Percentiles rank a stretch among this genome's conserved stretches.
These are phyloP conservation scores for Lycocorax pyrrhopterus DNA, from an alignment of 2,113 vertebrate genomes.

Conservation along the genomic window DNA sequence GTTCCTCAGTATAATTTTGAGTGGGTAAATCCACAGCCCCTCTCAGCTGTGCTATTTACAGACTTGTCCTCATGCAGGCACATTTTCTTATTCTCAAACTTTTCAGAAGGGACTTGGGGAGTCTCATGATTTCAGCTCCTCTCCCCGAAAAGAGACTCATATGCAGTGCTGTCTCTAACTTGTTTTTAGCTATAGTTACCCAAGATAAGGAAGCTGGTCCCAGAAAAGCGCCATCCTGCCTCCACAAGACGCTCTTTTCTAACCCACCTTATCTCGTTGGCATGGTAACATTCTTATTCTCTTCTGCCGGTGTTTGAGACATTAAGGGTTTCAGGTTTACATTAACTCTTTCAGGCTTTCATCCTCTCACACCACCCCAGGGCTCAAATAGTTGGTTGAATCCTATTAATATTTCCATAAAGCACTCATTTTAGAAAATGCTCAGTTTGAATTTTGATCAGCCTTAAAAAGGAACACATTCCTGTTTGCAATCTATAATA, in stretches of 20 bases:
- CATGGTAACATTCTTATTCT: background rate
- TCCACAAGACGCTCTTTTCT: background rate
- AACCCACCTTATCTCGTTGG: background rate
- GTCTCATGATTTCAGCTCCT: background rate
- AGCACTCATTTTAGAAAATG: background rate
- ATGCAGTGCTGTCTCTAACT: too few species aligned
- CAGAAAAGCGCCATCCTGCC: background rate
- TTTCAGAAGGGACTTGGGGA: background rate
- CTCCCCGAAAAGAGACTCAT: background rate
- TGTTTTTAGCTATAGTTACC: background rate
- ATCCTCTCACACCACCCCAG: background rate
- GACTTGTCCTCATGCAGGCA: background rate
- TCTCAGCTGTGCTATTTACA: background rate
- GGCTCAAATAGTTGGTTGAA: background rate
- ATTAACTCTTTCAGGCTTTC: background rate
- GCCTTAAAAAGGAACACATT: background rate
- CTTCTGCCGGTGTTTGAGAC: background rate
- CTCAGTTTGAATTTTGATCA: background rate
- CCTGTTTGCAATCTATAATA: background rate
- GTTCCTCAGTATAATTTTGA: background rate
- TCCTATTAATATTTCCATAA: background rate
- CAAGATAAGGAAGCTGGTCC: background rate
- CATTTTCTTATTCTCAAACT: background rate
- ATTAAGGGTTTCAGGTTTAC: background rate
- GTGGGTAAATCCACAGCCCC: background rate